A percentile compares a stretch with the other conserved stretches of the same genome.
These are phyloP conservation scores for Chouioia cunea DNA, from an alignment of 2,888 invertebrate genomes.

Conservation along the genomic window DNA sequence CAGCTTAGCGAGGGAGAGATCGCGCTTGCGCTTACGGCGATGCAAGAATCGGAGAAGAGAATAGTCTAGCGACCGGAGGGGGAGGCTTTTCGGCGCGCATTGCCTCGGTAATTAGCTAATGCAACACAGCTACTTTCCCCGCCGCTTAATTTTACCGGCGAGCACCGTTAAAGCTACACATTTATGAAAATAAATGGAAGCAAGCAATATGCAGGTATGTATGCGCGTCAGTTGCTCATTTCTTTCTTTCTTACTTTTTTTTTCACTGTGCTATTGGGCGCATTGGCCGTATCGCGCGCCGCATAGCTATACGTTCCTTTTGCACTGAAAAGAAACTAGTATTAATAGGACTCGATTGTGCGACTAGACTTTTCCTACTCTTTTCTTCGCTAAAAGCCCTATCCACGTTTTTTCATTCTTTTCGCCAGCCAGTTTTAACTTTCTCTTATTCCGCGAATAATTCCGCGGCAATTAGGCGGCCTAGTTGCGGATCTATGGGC, in stretches of 20 bases:
- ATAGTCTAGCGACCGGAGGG: background rate
- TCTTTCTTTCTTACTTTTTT: background rate
- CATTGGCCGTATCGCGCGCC: background rate
- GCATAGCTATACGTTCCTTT: too few species aligned
- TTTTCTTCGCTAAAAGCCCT: background rate
- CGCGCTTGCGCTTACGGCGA: background rate
- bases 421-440: too few species aligned
- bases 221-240: too few species aligned
- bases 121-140: background rate
- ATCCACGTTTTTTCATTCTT: too few species aligned
- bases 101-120: conserved; percentile 26
- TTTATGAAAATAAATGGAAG: conserved; percentile 24
- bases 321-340: conserved; percentile 26
- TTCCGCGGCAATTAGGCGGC: conserved; percentile 59
- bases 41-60: background rate
- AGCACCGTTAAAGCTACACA: conserved; percentile 7
- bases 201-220: conserved; percentile 12
- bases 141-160: background rate
- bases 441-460: conserved; percentile 4
- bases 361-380: conserved; percentile 37
- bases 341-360: conserved; percentile 32
- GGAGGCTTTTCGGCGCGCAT: background rate
- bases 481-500: conserved; percentile 54
- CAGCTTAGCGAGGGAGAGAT: background rate
- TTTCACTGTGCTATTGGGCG: background rate